Conservation (phyloP, 2,888 invertebrate species). For the Andrena marginata region DNA sequence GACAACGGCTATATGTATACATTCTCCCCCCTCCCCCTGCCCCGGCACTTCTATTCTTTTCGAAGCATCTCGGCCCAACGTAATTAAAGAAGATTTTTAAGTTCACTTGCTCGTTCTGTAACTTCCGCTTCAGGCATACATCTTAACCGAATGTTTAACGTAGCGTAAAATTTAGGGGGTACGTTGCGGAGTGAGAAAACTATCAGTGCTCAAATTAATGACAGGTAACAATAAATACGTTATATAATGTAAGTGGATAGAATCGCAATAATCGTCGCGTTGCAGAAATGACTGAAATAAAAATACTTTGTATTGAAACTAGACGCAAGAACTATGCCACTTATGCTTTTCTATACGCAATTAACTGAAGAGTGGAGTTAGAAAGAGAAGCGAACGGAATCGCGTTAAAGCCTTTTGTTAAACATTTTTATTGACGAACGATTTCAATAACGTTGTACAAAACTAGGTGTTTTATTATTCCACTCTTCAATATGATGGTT, state of each 20-base stretch:
- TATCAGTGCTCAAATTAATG: slow-evolving; percentile 67
- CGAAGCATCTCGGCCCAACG: neutral
- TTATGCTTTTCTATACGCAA: slow-evolving; percentile 58
- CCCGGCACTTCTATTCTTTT: slow-evolving; percentile 8
- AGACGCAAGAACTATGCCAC: slow-evolving; percentile 68
- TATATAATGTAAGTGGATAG: slow-evolving; percentile 46
- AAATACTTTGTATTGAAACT: slow-evolving; percentile 34
- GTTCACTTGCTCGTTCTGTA: slow-evolving; percentile 15
- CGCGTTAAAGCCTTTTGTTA: slow-evolving; percentile 57
- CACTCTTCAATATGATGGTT: slow-evolving; percentile 71
- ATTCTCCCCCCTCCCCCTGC: neutral
- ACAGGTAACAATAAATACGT: slow-evolving; percentile 53
- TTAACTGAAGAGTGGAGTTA: slow-evolving; percentile 72
- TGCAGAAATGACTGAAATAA: slow-evolving; percentile 46
- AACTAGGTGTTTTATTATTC: slow-evolving; percentile 69
- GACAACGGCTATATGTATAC: neutral
- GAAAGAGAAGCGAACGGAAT: slow-evolving; percentile 34
- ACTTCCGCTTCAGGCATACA: neutral
- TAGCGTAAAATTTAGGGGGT: slow-evolving; percentile 47
- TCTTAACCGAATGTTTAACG: slow-evolving; percentile 25
- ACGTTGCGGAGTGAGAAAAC: slow-evolving; percentile 67
- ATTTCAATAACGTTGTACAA: slow-evolving; percentile 72
- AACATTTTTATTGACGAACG: slow-evolving; percentile 54
- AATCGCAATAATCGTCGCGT: slow-evolving; percentile 41
- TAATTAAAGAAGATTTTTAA: neutral